Evolutionary conservation across 1,140 invertebrate genomes (phyloP).

Genomic region (Sycophila sp.): DNA sequence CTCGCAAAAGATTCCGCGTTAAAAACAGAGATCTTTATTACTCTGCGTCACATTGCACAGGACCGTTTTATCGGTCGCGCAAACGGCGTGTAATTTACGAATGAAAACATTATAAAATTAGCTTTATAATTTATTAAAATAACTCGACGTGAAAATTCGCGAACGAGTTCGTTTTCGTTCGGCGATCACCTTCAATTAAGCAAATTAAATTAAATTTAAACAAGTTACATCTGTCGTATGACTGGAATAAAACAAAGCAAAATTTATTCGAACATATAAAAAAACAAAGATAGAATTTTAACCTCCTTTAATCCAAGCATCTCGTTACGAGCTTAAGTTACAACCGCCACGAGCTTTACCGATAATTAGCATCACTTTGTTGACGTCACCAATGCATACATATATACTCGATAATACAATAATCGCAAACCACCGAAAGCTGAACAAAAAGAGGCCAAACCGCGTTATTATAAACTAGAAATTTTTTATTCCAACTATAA

Average conservation of each 20-base stretch:
- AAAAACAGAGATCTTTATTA: too few species aligned
- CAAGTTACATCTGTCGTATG: neutral
- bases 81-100: conserved; percentile 36
- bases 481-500: too few species aligned
- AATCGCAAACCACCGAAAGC: too few species aligned
- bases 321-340: neutral
- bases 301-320: neutral
- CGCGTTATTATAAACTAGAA: too few species aligned
- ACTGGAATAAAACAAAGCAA: neutral
- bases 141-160: neutral
- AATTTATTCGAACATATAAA: neutral
- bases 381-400: neutral
- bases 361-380: neutral
- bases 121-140: neutral
- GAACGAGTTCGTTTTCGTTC: neutral
- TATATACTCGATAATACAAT: too few species aligned
- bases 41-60: too few species aligned
- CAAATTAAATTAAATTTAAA: neutral
- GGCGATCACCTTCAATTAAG: neutral
- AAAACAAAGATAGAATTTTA: conserved; percentile 5
- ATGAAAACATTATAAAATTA: neutral
- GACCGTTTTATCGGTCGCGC: neutral
- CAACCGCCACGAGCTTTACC: neutral
- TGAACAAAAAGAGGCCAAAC: too few species aligned
- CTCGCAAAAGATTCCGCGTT: neutral